Evolutionary conservation across 2,797 vertebrate genomes (phyloP).

Genomic region (Poeciliopsis paucimaculata): DNA sequence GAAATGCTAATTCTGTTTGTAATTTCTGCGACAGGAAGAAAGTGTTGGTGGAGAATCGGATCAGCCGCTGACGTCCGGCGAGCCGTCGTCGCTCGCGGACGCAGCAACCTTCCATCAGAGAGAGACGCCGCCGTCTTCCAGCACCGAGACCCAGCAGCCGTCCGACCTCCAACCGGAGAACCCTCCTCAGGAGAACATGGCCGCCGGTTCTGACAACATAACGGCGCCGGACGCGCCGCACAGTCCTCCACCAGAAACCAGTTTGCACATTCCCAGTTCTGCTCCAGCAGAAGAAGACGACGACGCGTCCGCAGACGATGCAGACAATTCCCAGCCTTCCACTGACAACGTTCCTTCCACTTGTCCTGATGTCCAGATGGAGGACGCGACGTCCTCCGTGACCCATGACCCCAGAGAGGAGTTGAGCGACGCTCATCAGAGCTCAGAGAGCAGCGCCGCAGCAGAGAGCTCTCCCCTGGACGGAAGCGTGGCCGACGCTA

Average conservation of each 20-base stretch:
- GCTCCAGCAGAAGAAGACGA: constrained; percentile 20
- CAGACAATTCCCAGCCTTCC: constrained; percentile 55
- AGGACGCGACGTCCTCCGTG: constrained; percentile 36
- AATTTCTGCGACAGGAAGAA: constrained; percentile 43
- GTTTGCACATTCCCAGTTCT: constrained; percentile 51
- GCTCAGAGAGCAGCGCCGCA: constrained; percentile 33
- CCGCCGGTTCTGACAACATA: constrained; percentile 34
- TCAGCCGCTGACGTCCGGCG: constrained; percentile 35
- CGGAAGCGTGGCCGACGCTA: constrained; percentile 47
- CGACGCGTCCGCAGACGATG: constrained; percentile 42
- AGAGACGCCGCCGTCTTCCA: constrained; percentile 10
- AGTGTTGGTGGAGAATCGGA: constrained; percentile 57
- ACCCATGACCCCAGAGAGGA: constrained; percentile 69
- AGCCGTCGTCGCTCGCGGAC: constrained; percentile 36
- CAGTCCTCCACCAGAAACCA: constrained; percentile 61
- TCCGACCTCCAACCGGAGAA: constrained; percentile 58
- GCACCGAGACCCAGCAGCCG: constrained; percentile 46
- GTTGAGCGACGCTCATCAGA: constrained; percentile 38
- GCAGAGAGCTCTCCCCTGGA: constrained; percentile 40
- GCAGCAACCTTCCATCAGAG: constrained; percentile 32
- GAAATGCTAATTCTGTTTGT: no score
- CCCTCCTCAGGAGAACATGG: constrained; percentile 47
- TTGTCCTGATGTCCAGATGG: constrained; percentile 46
- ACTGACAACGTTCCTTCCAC: constrained; percentile 34
- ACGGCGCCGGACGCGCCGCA: constrained; percentile 44